Evolutionary conservation across 2,797 vertebrate species (phyloP).

Genomic region (Nyctibius grandis): DNA sequence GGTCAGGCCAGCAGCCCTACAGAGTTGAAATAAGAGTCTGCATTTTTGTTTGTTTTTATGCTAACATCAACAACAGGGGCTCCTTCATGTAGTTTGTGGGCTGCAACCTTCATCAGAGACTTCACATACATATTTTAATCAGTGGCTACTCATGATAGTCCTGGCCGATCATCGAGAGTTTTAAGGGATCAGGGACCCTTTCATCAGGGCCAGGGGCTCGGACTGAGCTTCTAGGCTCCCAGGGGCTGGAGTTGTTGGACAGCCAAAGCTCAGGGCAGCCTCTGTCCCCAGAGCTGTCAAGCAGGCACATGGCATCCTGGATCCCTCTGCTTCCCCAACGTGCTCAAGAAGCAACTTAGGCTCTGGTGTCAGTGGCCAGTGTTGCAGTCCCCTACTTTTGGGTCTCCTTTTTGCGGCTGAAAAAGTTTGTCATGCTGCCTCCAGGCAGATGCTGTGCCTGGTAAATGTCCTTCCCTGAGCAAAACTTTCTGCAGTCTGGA

Average conservation of each 20-base stretch:
- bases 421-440: neutral
- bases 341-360: neutral
- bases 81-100: neutral
- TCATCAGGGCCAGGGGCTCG: accelerated
- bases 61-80: neutral
- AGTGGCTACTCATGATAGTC: neutral
- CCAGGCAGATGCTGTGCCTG: neutral
- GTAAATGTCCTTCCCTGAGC: neutral
- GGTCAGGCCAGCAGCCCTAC: neutral
- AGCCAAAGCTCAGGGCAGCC: neutral
- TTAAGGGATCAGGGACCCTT: neutral
- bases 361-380: neutral
- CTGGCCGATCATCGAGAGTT: accelerated
- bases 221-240: neutral
- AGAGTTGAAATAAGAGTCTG: neutral
- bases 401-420: neutral
- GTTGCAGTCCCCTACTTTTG: neutral
- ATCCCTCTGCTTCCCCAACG: accelerated
- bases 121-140: neutral
- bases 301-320: neutral
- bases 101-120: neutral
- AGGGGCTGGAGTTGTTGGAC: neutral
- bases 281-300: neutral
- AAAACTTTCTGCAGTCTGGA: neutral
- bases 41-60: neutral